Evolutionary conservation across 2,113 vertebrate species (phyloP).

Genomic region (Salminus brasiliensis): DNA sequence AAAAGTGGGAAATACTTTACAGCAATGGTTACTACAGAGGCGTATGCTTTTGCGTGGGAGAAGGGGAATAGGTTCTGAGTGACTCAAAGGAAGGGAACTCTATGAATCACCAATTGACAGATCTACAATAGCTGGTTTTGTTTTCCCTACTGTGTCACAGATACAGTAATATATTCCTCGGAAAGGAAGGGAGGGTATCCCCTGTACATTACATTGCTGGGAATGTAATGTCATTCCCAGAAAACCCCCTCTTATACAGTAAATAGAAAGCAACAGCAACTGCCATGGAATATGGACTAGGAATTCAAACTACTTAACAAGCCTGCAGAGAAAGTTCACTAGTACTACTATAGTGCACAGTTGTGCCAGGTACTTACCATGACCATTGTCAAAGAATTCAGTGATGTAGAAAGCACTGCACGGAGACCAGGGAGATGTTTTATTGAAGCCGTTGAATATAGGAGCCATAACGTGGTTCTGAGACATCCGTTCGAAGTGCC

Average conservation of each 20-base stretch:
- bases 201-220: too few relatives aligned
- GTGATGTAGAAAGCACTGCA: conserved; percentile 96
- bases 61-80: neutral
- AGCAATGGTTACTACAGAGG: conserved; percentile 6
- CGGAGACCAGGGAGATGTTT: conserved; percentile 92
- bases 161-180: neutral
- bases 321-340: neutral
- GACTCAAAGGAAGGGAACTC: conserved; percentile 1
- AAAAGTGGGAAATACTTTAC: conserved; percentile 1
- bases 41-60: neutral
- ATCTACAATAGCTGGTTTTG: neutral
- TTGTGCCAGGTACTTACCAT: conserved; percentile 73
- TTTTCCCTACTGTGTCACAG: neutral
- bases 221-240: neutral
- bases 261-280: neutral
- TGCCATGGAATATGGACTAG: neutral
- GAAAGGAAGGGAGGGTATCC: neutral
- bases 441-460: conserved; percentile 93
- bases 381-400: conserved; percentile 91
- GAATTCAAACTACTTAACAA: neutral
- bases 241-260: neutral
- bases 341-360: neutral
- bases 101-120: neutral
- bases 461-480: conserved; percentile 99
- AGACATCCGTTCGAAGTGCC: conserved; percentile 87